Conservation (phyloP, 2,888 invertebrate genomes). For the Caenorhabditis imperialis region DNA sequence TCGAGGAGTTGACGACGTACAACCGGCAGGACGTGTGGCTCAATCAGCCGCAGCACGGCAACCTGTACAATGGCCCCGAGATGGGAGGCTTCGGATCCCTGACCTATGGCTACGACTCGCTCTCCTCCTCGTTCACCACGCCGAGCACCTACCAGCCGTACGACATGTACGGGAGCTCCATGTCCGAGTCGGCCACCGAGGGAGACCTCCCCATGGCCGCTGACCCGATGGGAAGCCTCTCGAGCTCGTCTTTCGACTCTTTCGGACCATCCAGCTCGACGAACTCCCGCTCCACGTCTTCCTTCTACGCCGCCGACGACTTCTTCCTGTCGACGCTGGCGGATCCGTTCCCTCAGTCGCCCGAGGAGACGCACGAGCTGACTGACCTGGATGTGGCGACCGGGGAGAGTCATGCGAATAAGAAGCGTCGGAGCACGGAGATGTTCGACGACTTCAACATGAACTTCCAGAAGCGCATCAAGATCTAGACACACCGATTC, state of each 20-base stretch:
- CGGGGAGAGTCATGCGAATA: slow-evolving; percentile 43
- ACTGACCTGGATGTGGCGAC: slow-evolving; percentile 52
- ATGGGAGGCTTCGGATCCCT: slow-evolving; percentile 5
- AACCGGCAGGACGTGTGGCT: slow-evolving; percentile 21
- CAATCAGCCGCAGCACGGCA: slow-evolving; percentile 3
- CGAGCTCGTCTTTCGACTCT: slow-evolving; percentile 16
- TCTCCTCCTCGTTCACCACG: slow-evolving; percentile 19
- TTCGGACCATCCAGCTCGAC: slow-evolving; percentile 6
- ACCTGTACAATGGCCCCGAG: slow-evolving; percentile 1
- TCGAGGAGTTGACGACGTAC: slow-evolving; percentile 29
- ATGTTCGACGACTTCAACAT: slow-evolving; percentile 48
- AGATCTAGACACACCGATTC: slow-evolving; percentile 21
- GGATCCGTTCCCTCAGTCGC: background rate
- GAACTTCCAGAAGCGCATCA: slow-evolving; percentile 52
- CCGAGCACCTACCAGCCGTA: slow-evolving; percentile 35
- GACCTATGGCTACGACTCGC: slow-evolving; percentile 1
- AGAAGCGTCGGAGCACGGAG: slow-evolving; percentile 43
- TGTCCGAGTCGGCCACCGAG: slow-evolving; percentile 58
- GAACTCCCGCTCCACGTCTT: slow-evolving; percentile 7
- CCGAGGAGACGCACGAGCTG: slow-evolving; percentile 48
- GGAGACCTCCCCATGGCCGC: slow-evolving; percentile 49
- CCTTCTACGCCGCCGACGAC: slow-evolving; percentile 19
- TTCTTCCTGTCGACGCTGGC: slow-evolving; percentile 24
- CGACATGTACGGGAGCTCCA: slow-evolving; percentile 44
- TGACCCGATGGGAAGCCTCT: slow-evolving; percentile 48